Evolutionary conservation across 2,113 vertebrate species (phyloP), one percentile per base, ranked within the genome.

Genomic region (Eublepharis macularius): DNA sequence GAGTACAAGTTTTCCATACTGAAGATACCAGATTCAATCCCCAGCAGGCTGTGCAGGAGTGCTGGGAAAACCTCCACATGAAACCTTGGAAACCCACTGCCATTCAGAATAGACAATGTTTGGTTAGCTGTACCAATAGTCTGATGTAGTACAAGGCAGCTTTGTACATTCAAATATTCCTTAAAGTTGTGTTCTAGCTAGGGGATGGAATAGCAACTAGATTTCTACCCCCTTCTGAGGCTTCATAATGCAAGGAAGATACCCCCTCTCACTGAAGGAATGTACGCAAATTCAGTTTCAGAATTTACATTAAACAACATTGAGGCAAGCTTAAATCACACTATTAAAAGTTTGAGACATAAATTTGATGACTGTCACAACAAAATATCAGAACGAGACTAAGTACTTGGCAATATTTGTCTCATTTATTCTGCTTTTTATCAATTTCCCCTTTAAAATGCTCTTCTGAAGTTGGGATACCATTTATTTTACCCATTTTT

Each of bases 401-500:
- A 32, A 75, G 90, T 91, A 80, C 70, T 88, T 87, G 90, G 88
- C 41, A 80, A 92, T 36, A 77, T 90, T 65, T 91, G 76, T 83
- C 91, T 79, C 88, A 91, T 82, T 91, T 87, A 87, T 65, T 57
- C 85, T 83, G 32, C 91, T 82, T 92, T 92, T 84, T 87, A 11
- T 74, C 86, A 76, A 86, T 79, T 91, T 93, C 81, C 88, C 82
- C 75, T 94, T 91, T 90, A 91, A 93, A 88, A 86, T 87, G 91
- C 93, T 89, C 92, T 94, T 87, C 91, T 94, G 87, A 92, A 90
- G 89, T 78, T 86, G 70, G 87, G 81, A 88, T 85, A 87, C 79
- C 84, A 65, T 84, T 90, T 92, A 89, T 93, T 87, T 80, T 36
- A 94, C 90, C 91, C 91, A 92, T 83, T 94, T 73, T 69, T 89